Percentiles rank a stretch among this genome's conserved stretches.
Evolutionary conservation across 2,113 vertebrate genomes (phyloP).

Genomic region (Sorex araneus): DNA sequence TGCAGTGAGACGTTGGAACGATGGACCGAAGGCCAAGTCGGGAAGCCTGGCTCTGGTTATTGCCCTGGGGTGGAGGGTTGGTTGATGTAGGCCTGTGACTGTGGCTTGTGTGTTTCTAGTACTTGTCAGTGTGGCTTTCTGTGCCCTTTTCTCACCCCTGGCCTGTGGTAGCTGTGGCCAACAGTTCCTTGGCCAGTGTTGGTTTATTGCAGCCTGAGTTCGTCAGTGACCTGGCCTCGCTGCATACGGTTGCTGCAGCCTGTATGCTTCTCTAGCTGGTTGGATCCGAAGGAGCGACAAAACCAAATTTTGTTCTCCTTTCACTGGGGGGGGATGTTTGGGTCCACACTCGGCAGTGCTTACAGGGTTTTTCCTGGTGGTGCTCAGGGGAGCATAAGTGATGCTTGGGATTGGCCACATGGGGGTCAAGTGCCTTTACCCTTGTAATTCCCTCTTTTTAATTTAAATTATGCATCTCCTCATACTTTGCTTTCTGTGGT

Average conservation of each 20-base stretch:
- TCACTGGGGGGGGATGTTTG: too few species aligned
- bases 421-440: conserved; percentile 36
- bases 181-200: conserved; percentile 18
- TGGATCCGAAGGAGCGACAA: conserved; percentile 33
- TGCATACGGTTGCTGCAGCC: conserved; percentile 15
- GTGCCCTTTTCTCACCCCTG: conserved; percentile 65
- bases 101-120: conserved; percentile 56
- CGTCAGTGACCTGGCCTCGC: conserved; percentile 20
- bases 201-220: conserved; percentile 30
- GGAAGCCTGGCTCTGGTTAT: conserved; percentile 46
- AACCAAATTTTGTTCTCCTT: conserved; percentile 58
- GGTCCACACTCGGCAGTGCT: too few species aligned
- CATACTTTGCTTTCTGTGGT: conserved; percentile 63
- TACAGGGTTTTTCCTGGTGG: too few species aligned
- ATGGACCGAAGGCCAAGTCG: conserved; percentile 22
- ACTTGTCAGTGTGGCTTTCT: conserved; percentile 71
- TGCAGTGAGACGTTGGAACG: conserved; percentile 20
- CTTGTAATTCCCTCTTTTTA: conserved; percentile 28
- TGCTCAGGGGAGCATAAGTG: too few species aligned
- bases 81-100: conserved; percentile 44
- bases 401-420: too few species aligned
- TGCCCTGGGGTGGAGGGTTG: conserved; percentile 46
- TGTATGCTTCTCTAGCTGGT: not conserved
- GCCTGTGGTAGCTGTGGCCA: conserved; percentile 21
- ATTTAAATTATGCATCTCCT: not conserved